Conservation (phyloP, 2,797 vertebrate genomes). For the Sebastes vulpes region DNA sequence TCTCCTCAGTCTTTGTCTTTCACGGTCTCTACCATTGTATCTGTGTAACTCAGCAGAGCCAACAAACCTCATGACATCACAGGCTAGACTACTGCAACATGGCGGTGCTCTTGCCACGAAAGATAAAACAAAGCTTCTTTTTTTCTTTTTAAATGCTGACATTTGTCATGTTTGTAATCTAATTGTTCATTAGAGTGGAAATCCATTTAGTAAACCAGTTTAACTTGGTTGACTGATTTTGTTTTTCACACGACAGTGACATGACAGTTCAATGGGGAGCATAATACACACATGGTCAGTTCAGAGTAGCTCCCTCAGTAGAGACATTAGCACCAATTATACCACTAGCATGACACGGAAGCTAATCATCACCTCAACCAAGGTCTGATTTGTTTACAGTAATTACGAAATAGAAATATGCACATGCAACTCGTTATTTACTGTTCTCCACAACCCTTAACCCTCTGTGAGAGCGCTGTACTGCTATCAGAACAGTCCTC, state of each 20-base stretch:
- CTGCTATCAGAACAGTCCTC: not conserved
- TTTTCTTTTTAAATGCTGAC: not conserved
- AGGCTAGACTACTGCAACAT: no score
- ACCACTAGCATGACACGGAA: not conserved
- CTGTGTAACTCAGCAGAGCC: no score
- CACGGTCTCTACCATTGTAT: no score
- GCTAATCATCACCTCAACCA: not conserved
- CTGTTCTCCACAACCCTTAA: not conserved
- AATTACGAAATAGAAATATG: not conserved
- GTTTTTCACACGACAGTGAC: not conserved
- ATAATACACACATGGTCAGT: not conserved
- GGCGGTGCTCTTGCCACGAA: no score
- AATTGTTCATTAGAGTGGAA: not conserved
- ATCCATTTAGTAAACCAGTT: not conserved
- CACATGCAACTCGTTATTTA: not conserved
- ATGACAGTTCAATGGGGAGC: not conserved
- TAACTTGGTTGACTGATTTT: not conserved
- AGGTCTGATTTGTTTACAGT: constrained; percentile 1
- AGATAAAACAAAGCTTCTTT: no score
- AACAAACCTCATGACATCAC: no score
- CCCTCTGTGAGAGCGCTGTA: not conserved
- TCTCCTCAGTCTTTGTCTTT: no score
- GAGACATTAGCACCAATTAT: not conserved
- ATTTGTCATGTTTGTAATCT: not conserved
- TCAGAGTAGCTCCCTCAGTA: not conserved